Evolutionary conservation across 23 tunicate species (phyloP), one percentile per base, ranked within the genome.

Genomic region (Styela plicata): DNA sequence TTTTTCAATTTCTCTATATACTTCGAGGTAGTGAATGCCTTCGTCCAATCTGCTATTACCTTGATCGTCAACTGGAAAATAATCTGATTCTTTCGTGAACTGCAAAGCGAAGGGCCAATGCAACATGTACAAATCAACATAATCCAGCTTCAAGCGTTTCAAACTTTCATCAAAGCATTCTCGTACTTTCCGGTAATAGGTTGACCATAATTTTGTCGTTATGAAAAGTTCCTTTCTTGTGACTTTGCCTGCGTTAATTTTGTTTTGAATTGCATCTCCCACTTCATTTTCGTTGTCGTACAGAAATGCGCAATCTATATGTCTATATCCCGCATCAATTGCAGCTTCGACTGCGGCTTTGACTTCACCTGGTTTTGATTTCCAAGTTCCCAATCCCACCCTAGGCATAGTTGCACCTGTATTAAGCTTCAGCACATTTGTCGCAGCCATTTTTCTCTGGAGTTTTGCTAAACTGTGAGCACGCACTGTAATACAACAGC

Each of bases 371-470:
- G 77, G 77, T 34, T 31, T 7, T 3, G 85, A 82, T 44, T 66
- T 66, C 85, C 85, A 82, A 3, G 85, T 82, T 30, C 85, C 85
- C 28, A 82, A 33, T 22, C 85, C 85, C 31, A 82, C 24, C 33
- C 68, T 23, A 16, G 85, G 85, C 77, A 82, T 82, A 22, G 2
- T 66, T 2, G 24, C 23, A 2, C 85, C 85, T 33, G 28, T 82
- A 29, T 29, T n/a, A 2, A 82, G 30, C 7, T 13, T 7, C 57
- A 5, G 7, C 57, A 44, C 13, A 44, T 44, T 44, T 5, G 57
- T 5, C 13, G 57, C 13, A 44, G 57, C 7, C 57, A 44, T 44
- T 44, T 44, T 44, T 5, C 13, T 44, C 57, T n/a, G n/a, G n/a
- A n/a, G n/a, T n/a, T n/a, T n/a, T n/a, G n/a, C n/a, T n/a, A n/a